Evolutionary conservation across 2,888 invertebrate species (phyloP), one percentile per base, ranked within the genome.

Genomic region (Drosophila helvetica): DNA sequence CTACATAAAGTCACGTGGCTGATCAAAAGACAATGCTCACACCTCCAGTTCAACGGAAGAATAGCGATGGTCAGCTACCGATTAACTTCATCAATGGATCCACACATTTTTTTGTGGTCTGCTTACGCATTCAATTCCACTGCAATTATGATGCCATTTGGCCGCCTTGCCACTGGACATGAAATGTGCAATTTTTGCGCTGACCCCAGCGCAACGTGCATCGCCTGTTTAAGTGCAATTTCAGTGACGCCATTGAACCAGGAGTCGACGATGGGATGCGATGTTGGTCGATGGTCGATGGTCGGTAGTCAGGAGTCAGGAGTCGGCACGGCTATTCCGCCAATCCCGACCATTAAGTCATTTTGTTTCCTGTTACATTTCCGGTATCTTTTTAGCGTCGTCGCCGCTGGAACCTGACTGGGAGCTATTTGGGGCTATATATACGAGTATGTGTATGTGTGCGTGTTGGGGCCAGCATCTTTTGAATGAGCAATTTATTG

Each of bases 281-380:
- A 38, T 38, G 15, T 0, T 22, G 22, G 22, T 22, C 22, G 22
- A 22, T 33, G 33, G 33, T 33, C 12, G 33, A 33, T 38, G 15
- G 12, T 33, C 33, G 33, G 12, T 0, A 33, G 12, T 33, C 33
- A 33, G 12, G 1, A 38, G 12, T 38, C 38, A 15, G 42, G 18
- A 9, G 27, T 54, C 48, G 6, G 46, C 51, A 3, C 47, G 59
- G 38, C 61, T 77, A 66, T 38, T 50, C 46, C 52, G 62, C 43
- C 76, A 77, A 75, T 68, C 60, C 60, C 47, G 18, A 15, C 43
- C 73, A 79, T 79, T 79, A 78, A 79, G 79, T 79, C 78, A 71
- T 79, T 79, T 73, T 61, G 75, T 61, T 79, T 75, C 78, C 80
- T 78, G 73, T 50, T 75, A 75, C 70, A 75, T 74, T 73, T 79